Percentiles rank a stretch among this genome's conserved stretches.
These are phyloP conservation scores for Aselliscus stoliczkanus DNA, from an alignment of 2,797 vertebrate species.

Conservation along the genomic window DNA sequence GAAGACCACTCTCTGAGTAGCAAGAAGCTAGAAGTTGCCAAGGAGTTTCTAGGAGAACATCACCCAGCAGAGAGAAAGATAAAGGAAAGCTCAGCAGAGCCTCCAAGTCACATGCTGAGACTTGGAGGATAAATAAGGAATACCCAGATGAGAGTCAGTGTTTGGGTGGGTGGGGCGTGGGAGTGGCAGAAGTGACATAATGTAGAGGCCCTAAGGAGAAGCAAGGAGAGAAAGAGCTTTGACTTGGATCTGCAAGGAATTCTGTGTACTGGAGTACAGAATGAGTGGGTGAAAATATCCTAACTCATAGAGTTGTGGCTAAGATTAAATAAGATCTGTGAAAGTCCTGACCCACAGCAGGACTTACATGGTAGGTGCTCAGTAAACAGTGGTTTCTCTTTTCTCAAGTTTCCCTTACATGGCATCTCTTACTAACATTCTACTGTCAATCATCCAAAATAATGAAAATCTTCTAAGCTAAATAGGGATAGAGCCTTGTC, in stretches of 20 bases:
- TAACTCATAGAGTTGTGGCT: background rate
- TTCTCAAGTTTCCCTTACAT: background rate
- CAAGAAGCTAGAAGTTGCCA: background rate
- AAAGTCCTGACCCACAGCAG: background rate
- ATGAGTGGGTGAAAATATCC: background rate
- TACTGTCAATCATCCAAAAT: background rate
- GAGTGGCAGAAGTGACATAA: background rate
- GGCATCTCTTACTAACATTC: background rate
- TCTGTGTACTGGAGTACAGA: background rate
- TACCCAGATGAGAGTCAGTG: background rate
- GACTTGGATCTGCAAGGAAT: background rate
- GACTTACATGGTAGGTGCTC: background rate
- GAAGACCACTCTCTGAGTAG: background rate
- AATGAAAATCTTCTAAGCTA: background rate
- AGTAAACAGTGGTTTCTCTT: background rate
- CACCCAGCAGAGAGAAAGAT: background rate
- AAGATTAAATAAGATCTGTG: background rate
- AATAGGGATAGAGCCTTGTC: background rate
- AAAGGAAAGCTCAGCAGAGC: background rate
- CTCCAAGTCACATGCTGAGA: background rate
- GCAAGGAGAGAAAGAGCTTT: background rate
- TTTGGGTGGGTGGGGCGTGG: background rate
- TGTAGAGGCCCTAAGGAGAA: background rate
- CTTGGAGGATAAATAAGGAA: background rate
- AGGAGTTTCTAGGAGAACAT: background rate